Evolutionary conservation across 2,797 vertebrate genomes (phyloP), one percentile per base, ranked within the genome.

Genomic region (Mionectes olivaceus): DNA sequence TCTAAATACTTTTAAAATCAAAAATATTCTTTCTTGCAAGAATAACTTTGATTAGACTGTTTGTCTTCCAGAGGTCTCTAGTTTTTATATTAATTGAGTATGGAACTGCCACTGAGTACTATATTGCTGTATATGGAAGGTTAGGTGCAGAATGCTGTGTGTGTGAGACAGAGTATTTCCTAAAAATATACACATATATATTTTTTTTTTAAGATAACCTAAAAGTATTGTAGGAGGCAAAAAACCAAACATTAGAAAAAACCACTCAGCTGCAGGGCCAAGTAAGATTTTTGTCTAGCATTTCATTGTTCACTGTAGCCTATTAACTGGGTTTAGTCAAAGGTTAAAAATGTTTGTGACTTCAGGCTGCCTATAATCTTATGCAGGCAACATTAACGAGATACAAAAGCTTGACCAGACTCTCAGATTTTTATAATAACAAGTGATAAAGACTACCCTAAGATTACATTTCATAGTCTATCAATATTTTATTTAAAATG

Each of bases 341-440:
- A 94, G 61, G 32, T 90, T 88, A 82, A 90, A 35, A 35, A 35
- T 35, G 11, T 78, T 75, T 68, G 11, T 65, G 57, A 25, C 55
- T 91, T 89, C 55, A 91, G 44, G 27, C 33, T 91, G 28, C 37
- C 16, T 75, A 19, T 67, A 69, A 60, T 30, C 35, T 77, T 30
- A 60, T 50, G 22, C 19, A 94, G 55, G 44, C 63, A 86, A 23
- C 23, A 39, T 89, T 74, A 81, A 78, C 60, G 37, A 46, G 19
- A n/a, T 47, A 41, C 9, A 81, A 7, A 41, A 49, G 7, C 28
- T 16, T 70, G 49, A 49, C 11, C 57, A 22, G 86, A 52, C 14
- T 9, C 19, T 15, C 23, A 53, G 41, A 22, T 52, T 47, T 88
- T 81, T 63, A 46, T 30, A 70, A 37, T 5, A 63, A 46, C 5